These are phyloP conservation scores for Eupeodes corollae DNA, from an alignment of 1,140 invertebrate species.

Conservation along the genomic window DNA sequence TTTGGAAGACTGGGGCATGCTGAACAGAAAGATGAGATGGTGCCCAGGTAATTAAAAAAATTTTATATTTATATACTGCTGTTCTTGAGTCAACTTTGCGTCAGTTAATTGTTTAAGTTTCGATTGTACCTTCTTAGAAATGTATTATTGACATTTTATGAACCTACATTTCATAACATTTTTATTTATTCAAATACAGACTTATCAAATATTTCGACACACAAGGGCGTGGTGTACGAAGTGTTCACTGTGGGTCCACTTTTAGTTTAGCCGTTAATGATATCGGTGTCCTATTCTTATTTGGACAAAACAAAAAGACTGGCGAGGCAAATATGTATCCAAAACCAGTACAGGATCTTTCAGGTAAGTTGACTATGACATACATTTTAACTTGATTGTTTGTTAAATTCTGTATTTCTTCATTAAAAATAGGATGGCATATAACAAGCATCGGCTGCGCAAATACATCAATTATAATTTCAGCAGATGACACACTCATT, in stretches of 20 bases:
- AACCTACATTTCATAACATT: too few species aligned
- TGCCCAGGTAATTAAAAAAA: conserved; percentile 45
- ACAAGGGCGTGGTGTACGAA: conserved; percentile 65
- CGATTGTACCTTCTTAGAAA: too few species aligned
- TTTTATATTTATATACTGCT: too few species aligned
- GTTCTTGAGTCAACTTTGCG: too few species aligned
- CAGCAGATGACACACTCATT: conserved; percentile 81
- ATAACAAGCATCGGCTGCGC: conserved; percentile 70
- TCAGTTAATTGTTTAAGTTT: too few species aligned
- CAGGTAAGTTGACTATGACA: conserved; percentile 39
- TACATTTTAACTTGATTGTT: background rate
- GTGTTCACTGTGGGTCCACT: conserved; percentile 72
- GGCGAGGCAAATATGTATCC: conserved; percentile 96
- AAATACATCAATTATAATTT: conserved; percentile 71
- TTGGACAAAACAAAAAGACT: conserved; percentile 82
- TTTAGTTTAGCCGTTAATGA: conserved; percentile 77
- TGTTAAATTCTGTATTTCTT: background rate
- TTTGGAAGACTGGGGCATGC: conserved; percentile 86
- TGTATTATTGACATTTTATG: too few species aligned
- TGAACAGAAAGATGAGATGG: conserved; percentile 80
- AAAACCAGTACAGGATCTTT: conserved; percentile 83
- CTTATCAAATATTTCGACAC: conserved; percentile 82
- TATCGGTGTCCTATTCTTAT: conserved; percentile 66
- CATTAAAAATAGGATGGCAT: conserved; percentile 65
- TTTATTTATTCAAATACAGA: conserved; percentile 25